Evolutionary conservation across 2,797 vertebrate species (phyloP).

Genomic region (Pteronotus mesoamericanus): DNA sequence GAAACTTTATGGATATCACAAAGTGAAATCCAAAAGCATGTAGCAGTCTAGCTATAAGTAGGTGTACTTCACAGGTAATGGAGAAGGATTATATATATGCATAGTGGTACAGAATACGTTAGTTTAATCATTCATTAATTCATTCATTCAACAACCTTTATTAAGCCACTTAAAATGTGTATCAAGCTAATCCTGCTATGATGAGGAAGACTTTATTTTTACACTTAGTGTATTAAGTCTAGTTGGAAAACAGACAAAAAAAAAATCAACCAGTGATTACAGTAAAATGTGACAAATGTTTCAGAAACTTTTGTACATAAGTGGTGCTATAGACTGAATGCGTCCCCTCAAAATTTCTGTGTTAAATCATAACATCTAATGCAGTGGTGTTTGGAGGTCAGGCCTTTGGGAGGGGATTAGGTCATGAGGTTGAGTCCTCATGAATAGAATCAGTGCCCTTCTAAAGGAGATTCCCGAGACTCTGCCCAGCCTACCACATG

Average conservation of each 20-base stretch:
- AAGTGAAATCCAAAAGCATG: background rate
- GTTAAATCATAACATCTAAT: background rate
- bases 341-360: background rate
- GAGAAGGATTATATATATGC: background rate
- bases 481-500: background rate
- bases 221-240: background rate
- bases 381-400: background rate
- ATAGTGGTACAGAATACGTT: background rate
- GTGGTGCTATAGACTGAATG: background rate
- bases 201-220: background rate
- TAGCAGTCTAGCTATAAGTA: background rate
- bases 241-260: background rate
- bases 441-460: background rate
- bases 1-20: background rate
- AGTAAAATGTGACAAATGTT: background rate
- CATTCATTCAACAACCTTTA: background rate
- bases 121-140: background rate
- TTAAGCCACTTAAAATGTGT: background rate
- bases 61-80: background rate
- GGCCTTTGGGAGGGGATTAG: background rate
- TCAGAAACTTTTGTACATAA: background rate
- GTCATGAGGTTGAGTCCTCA: background rate
- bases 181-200: background rate
- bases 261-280: background rate
- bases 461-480: background rate